Base-by-base conservation (phyloP, 1,140 invertebrate genomes). In the Lanistes nyassanus region DNA sequence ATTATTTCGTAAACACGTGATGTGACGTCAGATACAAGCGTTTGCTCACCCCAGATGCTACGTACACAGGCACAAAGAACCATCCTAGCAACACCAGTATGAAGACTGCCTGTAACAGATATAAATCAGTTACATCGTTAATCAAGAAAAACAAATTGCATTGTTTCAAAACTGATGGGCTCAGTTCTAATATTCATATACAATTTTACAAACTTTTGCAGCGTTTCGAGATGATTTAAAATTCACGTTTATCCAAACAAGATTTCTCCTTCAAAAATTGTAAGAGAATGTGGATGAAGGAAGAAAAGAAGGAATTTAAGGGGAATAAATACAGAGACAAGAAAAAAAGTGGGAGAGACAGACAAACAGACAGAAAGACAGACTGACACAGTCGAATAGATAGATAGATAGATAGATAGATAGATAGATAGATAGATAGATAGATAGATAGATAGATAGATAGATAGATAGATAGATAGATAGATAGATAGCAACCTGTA, bases 31-130 rank as follows among this genome's bases (percentile, higher is more conserved):
- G 29, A 29, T 3, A 7, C 5, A 55, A 21, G n/a, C n/a, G 51
- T 51, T 36, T n/a, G 74, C 79, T 69, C 78, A 84, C 82, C 69
- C 83, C 83, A 68, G 78, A 78, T 19, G 83, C 75, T 7, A 81
- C 76, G 60, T 84, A 84, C 21, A 84, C 82, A 6, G 83, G 83
- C 37, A 84, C 76, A 73, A 83, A 84, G 47, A 83, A 67, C 82
- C 82, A 84, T 13, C 82, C 83, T 11, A 84, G 76, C 16, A 80
- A 64, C 9, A 82, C 72, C 2, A 84, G 62, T 7, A 82, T 79
- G 47, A 81, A 83, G 5, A 84, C 80, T 47, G 82, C 83, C 83
- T 84, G 66, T 31, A 76, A 75, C 13, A 70, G 26, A 60, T 23
- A 75, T 21, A 64, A 56, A 37, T 39, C 13, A 31, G 4, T n/a